Evolutionary conservation across 2,888 invertebrate species (phyloP).

Genomic region (Colostygia pectinataria): DNA sequence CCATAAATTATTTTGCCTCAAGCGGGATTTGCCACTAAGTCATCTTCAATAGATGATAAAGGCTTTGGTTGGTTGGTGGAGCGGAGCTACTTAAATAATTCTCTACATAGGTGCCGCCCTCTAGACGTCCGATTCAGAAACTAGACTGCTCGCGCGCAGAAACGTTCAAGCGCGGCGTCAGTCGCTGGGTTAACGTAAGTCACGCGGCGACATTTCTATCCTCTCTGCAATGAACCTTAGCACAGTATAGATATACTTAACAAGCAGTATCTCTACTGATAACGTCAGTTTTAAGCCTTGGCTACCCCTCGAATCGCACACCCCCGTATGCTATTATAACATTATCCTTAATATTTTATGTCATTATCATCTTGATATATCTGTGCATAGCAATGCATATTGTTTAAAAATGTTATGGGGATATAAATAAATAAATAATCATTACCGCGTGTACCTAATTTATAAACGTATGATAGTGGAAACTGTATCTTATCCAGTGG

Average conservation of each 20-base stretch:
- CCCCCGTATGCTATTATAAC: too few relatives aligned
- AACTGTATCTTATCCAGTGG: too few relatives aligned
- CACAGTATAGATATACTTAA: slow-evolving; percentile 3
- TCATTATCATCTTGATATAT: too few relatives aligned
- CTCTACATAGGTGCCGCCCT: slow-evolving; percentile 37
- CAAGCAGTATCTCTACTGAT: slow-evolving; percentile 9
- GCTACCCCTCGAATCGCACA: not conserved
- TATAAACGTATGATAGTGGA: too few relatives aligned
- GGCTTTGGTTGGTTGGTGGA: not conserved
- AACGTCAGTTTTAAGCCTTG: not conserved
- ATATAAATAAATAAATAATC: too few relatives aligned
- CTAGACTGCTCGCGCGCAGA: slow-evolving; percentile 25
- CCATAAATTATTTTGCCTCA: too few relatives aligned
- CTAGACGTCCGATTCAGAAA: slow-evolving; percentile 27
- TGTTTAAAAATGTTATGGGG: too few relatives aligned
- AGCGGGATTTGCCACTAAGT: too few relatives aligned
- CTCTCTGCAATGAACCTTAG: slow-evolving; percentile 13
- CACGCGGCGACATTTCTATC: slow-evolving; percentile 24
- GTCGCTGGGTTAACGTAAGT: slow-evolving; percentile 38
- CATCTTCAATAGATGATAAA: too few relatives aligned
- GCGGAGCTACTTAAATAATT: slow-evolving; percentile 27
- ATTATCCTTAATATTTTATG: too few relatives aligned
- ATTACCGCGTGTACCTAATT: too few relatives aligned
- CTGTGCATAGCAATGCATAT: too few relatives aligned
- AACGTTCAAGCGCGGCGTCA: slow-evolving; percentile 31